phyloP scores from a whole-genome alignment of 2,888 invertebrate species.

The Apantesis nais region DNA sequence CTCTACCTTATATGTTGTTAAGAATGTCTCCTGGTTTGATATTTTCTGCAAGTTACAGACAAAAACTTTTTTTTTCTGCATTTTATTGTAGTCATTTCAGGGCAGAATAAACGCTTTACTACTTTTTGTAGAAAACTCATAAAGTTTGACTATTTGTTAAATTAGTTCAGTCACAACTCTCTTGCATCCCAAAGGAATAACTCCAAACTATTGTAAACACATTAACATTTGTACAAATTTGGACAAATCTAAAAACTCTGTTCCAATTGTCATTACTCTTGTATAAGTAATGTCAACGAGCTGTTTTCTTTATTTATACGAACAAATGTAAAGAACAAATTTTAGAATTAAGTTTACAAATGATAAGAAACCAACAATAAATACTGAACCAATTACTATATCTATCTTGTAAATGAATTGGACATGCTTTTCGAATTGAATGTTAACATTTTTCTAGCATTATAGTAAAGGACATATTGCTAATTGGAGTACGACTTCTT shows the following conservation, averaged over 20 bases:
- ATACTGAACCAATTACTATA: conserved; percentile 35
- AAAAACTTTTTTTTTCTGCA: conserved; percentile 13
- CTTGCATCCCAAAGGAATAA: not conserved
- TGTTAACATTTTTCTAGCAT: not conserved
- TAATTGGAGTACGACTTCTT: not conserved
- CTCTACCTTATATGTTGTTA: no score
- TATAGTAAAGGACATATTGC: not conserved
- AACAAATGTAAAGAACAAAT: conserved; percentile 19
- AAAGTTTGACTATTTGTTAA: not conserved
- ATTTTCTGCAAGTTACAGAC: no score
- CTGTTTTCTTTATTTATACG: conserved; percentile 38
- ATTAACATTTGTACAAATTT: not conserved
- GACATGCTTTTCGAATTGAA: conserved; percentile 25
- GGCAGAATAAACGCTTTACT: not conserved
- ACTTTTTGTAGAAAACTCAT: not conserved
- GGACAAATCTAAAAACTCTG: not conserved
- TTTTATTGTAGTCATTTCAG: not conserved
- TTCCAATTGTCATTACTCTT: not conserved
- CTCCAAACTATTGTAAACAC: not conserved
- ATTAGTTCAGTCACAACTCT: not conserved
- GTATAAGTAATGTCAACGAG: conserved; percentile 14
- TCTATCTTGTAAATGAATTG: conserved; percentile 39
- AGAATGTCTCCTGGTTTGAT: no score
- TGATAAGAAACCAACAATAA: conserved; percentile 30
- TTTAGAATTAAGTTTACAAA: conserved; percentile 30